Evolutionary conservation across 2,888 invertebrate genomes (phyloP).

Genomic region (Epirrita christyi): DNA sequence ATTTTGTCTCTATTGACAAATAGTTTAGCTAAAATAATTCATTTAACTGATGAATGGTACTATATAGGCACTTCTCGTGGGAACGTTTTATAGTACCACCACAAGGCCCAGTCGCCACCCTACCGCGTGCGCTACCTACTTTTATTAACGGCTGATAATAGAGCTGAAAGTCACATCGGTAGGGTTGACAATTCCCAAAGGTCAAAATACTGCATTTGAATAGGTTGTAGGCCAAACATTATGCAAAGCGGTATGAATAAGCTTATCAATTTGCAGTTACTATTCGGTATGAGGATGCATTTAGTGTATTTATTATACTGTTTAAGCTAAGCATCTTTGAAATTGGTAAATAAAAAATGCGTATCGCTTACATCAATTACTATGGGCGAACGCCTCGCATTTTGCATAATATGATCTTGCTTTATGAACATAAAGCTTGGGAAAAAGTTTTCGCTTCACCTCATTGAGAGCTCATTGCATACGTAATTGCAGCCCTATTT

Average conservation of each 20-base stretch:
- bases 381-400: slow-evolving; percentile 8
- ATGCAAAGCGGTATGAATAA: slow-evolving; percentile 33
- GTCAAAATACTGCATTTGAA: slow-evolving; percentile 40
- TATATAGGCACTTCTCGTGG: slow-evolving; percentile 18
- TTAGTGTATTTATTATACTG: slow-evolving; percentile 23
- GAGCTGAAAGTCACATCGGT: slow-evolving; percentile 55
- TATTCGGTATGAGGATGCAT: slow-evolving; percentile 27
- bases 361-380: slow-evolving; percentile 21
- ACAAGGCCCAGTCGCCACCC: slow-evolving; percentile 41
- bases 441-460: slow-evolving; percentile 29
- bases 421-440: slow-evolving; percentile 20
- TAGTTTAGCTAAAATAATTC: slow-evolving; percentile 22
- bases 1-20: slow-evolving; percentile 16
- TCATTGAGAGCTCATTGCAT: slow-evolving; percentile 26
- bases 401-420: slow-evolving; percentile 22
- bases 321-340: slow-evolving; percentile 21
- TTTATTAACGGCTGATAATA: slow-evolving; percentile 67
- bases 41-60: no score
- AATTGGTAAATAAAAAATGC: slow-evolving; percentile 25
- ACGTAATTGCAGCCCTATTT: slow-evolving; percentile 32
- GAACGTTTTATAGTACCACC: slow-evolving; percentile 28
- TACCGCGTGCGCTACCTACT: slow-evolving; percentile 61
- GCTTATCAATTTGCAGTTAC: slow-evolving; percentile 35
- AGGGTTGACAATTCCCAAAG: slow-evolving; percentile 46
- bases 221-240: slow-evolving; percentile 39